Conservation (phyloP, 2,113 vertebrate species). For the Hyperopisus bebe region DNA sequence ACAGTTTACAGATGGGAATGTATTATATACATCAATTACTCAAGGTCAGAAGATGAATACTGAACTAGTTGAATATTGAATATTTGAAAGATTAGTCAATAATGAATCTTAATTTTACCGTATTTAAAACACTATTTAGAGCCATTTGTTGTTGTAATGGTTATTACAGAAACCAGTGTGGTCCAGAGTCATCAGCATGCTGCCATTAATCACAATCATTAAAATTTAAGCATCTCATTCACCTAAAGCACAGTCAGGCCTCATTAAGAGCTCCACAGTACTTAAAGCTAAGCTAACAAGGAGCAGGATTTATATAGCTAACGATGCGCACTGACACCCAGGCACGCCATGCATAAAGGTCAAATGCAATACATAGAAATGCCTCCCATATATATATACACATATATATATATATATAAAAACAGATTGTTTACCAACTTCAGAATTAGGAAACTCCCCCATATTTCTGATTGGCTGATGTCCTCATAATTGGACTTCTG, state of each 20-base stretch:
- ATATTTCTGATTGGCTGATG: neutral
- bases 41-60: neutral
- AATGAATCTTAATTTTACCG: neutral
- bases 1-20: neutral
- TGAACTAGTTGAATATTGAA: neutral
- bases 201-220: neutral
- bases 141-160: neutral
- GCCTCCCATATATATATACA: neutral
- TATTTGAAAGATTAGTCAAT: neutral
- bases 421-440: neutral
- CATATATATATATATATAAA: neutral
- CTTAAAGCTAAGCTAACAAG: neutral
- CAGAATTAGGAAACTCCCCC: neutral
- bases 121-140: neutral
- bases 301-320: neutral
- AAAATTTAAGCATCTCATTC: neutral
- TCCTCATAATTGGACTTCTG: neutral
- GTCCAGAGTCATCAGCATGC: neutral
- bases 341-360: neutral
- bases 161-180: neutral
- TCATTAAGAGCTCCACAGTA: neutral
- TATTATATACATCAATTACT: neutral
- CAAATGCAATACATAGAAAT: neutral
- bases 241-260: neutral
- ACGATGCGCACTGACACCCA: neutral